phyloP scores from a whole-genome alignment of 2,797 vertebrate species.

The Coracias cyanogaster region DNA sequence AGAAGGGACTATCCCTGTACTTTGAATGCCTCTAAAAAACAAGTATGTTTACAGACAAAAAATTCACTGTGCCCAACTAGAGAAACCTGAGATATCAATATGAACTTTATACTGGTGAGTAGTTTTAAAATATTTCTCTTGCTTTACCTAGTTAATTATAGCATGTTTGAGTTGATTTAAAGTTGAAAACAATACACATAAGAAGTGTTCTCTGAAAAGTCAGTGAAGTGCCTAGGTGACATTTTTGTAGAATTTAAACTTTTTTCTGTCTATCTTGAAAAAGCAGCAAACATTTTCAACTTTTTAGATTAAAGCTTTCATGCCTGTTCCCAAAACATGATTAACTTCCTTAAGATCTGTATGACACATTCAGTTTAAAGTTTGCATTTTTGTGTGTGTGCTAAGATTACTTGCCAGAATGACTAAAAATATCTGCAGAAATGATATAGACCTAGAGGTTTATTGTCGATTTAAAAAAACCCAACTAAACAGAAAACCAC shows the following conservation, averaged over 20 bases:
- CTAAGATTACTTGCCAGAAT: neutral
- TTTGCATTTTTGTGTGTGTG: neutral
- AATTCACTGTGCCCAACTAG: neutral
- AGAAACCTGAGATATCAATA: neutral
- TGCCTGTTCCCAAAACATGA: neutral
- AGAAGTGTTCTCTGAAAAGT: neutral
- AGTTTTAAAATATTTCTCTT: neutral
- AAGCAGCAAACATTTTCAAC: neutral
- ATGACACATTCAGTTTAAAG: constrained; percentile 37
- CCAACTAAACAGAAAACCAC: neutral
- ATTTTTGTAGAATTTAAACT: neutral
- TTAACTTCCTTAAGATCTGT: constrained; percentile 9
- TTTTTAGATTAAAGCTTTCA: constrained; percentile 43
- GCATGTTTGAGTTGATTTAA: accelerated
- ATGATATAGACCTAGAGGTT: neutral
- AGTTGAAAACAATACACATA: neutral
- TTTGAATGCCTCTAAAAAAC: neutral
- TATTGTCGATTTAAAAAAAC: neutral
- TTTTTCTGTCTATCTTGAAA: neutral
- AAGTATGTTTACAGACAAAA: neutral
- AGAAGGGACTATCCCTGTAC: neutral
- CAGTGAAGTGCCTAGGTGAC: neutral
- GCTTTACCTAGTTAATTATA: neutral
- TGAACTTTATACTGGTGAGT: neutral
- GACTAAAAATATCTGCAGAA: neutral